These are phyloP conservation scores for Drosophila rufa DNA, from an alignment of 1,140 invertebrate species.

Conservation along the genomic window DNA sequence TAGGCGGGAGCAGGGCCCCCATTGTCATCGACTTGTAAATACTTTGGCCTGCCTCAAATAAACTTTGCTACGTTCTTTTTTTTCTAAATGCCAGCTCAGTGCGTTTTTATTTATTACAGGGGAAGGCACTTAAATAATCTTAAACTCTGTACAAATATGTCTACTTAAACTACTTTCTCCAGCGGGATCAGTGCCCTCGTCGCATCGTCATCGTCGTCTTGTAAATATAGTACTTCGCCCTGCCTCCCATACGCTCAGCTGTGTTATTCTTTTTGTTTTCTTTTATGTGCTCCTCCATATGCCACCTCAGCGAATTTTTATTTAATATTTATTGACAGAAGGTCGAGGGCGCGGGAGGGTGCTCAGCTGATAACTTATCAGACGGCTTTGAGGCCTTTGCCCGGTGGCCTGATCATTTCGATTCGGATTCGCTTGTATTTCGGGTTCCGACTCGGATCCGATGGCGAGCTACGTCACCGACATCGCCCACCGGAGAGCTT, in stretches of 20 bases:
- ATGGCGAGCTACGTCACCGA: constrained; percentile 24
- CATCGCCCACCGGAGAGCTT: constrained; percentile 27
- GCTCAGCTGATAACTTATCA: constrained; percentile 42
- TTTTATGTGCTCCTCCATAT: constrained; percentile 1
- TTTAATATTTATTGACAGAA: constrained; percentile 23
- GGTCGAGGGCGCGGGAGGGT: constrained; percentile 1
- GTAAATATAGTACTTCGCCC: neutral
- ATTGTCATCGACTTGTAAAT: constrained; percentile 50
- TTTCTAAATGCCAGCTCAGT: constrained; percentile 18
- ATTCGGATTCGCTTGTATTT: constrained; percentile 22
- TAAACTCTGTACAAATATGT: too few species aligned
- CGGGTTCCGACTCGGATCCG: constrained; percentile 18
- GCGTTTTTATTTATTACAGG: neutral
- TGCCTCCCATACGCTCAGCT: neutral
- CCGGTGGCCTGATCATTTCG: constrained; percentile 50
- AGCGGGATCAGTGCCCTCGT: constrained; percentile 6
- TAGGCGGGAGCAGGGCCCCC: constrained; percentile 22
- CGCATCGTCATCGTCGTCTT: neutral
- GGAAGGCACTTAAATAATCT: too few species aligned
- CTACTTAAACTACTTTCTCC: neutral
- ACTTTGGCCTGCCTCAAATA: constrained; percentile 52
- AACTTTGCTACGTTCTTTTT: constrained; percentile 53
- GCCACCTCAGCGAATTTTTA: constrained; percentile 15
- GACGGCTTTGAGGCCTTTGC: constrained; percentile 39
- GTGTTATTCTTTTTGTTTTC: neutral